Conservation (phyloP, 2,113 vertebrate species). For the Electrona antarctica region DNA sequence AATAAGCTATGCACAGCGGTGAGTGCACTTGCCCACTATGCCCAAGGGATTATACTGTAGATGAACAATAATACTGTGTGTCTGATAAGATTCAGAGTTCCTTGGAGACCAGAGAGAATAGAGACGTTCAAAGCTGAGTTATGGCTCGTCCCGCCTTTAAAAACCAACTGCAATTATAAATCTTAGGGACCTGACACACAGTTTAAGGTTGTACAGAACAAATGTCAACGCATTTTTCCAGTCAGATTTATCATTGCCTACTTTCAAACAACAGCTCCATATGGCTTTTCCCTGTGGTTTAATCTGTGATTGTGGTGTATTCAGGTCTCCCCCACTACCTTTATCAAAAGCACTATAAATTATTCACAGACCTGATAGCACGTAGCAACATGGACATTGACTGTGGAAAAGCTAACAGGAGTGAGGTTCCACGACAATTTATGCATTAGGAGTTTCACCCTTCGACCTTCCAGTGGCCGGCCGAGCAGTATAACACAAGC, state of each 20-base stretch:
- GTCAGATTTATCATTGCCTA: conserved; percentile 41
- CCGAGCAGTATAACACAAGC: background rate
- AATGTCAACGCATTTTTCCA: conserved; percentile 14
- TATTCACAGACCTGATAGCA: conserved; percentile 13
- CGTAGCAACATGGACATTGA: conserved; percentile 31
- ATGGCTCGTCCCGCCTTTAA: conserved; percentile 15
- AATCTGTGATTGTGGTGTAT: conserved; percentile 4
- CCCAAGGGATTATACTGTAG: background rate
- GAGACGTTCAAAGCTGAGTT: conserved; percentile 16
- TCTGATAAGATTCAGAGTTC: background rate
- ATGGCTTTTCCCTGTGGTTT: conserved; percentile 14
- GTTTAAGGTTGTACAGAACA: conserved; percentile 14
- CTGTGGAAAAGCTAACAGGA: conserved; percentile 45
- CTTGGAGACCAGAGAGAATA: background rate
- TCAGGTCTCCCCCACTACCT: conserved; percentile 5
- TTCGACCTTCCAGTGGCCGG: background rate
- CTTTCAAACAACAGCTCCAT: conserved; percentile 15
- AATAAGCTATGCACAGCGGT: too few relatives aligned
- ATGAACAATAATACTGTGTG: background rate
- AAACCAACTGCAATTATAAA: conserved; percentile 7
- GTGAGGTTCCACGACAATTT: conserved; percentile 30
- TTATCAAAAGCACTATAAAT: conserved; percentile 30
- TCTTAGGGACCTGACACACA: conserved; percentile 21
- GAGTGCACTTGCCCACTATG: too few relatives aligned
- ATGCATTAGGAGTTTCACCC: conserved; percentile 13